A percentile compares a stretch with the other conserved stretches of the same genome.
phyloP scores from a whole-genome alignment of 2,797 vertebrate genomes.

The Clarias fuscus region DNA sequence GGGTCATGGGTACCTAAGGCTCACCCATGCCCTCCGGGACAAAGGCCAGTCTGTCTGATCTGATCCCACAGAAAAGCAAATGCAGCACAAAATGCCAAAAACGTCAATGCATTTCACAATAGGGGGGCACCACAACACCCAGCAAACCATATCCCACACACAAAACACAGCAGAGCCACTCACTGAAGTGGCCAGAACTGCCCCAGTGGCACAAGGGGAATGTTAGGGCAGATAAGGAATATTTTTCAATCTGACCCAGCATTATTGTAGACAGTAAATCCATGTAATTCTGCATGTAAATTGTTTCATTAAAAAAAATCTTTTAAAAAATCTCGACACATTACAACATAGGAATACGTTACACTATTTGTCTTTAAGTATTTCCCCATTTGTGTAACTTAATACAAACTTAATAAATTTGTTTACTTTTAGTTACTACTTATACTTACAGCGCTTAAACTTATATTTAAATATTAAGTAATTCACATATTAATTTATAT shows the following conservation, averaged over 20 bases:
- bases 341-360: neutral
- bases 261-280: neutral
- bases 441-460: neutral
- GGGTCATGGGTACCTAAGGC: no score
- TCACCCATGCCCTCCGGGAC: no score
- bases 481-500: neutral
- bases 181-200: no score
- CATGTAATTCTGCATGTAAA: neutral
- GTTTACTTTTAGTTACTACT: neutral
- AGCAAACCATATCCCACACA: no score
- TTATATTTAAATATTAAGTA: neutral
- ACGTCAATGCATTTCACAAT: no score
- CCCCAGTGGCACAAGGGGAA: no score
- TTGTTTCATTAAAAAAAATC: neutral
- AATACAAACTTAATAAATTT: neutral
- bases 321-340: no score
- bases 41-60: no score
- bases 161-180: no score
- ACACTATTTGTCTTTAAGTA: neutral
- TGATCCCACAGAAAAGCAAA: no score
- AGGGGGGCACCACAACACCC: no score
- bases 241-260: neutral
- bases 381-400: neutral
- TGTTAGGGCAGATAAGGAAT: neutral
- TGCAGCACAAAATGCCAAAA: no score